phyloP scores from a whole-genome alignment of 2,797 vertebrate species.

The Hephaestus fuliginosus region DNA sequence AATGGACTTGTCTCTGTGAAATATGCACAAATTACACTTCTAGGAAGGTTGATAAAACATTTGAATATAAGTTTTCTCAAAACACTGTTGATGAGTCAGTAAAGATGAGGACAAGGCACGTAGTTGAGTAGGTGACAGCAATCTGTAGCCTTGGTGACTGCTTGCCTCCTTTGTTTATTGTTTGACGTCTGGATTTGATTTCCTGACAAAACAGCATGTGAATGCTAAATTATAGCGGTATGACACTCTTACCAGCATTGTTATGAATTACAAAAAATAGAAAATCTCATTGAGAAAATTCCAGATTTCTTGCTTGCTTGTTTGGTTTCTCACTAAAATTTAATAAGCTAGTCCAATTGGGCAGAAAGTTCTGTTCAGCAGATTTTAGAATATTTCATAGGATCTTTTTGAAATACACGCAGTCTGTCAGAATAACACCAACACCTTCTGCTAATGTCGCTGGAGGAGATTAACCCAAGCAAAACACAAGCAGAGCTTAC shows the following conservation, averaged over 20 bases:
- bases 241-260: slow-evolving; percentile 7
- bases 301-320: neutral
- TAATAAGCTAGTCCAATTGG: neutral
- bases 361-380: neutral
- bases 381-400: neutral
- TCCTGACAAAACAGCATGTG: slow-evolving; percentile 30
- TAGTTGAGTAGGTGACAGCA: neutral
- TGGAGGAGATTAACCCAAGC: neutral
- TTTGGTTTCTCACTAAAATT: neutral
- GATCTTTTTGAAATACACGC: neutral
- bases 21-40: neutral
- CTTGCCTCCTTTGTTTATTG: slow-evolving; percentile 34
- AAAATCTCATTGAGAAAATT: slow-evolving; percentile 12
- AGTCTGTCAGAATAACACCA: neutral
- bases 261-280: slow-evolving; percentile 8
- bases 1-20: neutral
- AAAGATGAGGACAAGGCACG: neutral
- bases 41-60: neutral
- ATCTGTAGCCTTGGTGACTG: neutral
- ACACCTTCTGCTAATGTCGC: neutral
- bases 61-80: neutral
- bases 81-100: neutral
- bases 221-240: slow-evolving; percentile 1
- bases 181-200: slow-evolving; percentile 40
- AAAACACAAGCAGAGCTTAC: neutral